These are phyloP conservation scores for Gymnopithys bicolor DNA, from an alignment of 2,797 vertebrate genomes.

Conservation along the genomic window DNA sequence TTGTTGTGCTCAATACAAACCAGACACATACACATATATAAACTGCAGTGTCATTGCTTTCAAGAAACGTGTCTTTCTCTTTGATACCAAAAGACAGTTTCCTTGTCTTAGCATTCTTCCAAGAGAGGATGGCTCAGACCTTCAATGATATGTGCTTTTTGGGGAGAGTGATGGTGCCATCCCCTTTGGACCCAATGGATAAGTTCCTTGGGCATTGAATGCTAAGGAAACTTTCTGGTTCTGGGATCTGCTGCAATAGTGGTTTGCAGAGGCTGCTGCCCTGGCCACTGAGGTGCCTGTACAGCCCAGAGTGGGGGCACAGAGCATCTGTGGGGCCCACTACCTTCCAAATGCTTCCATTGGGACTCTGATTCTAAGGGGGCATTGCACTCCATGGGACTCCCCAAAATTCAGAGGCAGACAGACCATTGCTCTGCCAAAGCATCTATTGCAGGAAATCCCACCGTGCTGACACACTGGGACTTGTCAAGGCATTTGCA, in stretches of 20 bases:
- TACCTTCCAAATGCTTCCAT: not conserved
- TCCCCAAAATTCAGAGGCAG: not conserved
- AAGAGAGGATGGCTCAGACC: not conserved
- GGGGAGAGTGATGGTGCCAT: not conserved
- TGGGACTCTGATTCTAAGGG: accelerated
- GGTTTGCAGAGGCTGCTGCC: not conserved
- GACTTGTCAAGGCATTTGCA: not conserved
- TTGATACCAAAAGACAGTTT: not conserved
- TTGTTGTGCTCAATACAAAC: not conserved
- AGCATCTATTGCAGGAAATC: not conserved
- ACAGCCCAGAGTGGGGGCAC: not conserved
- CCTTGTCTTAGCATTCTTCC: not conserved
- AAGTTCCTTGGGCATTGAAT: not conserved
- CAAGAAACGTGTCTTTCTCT: not conserved
- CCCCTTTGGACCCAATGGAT: not conserved
- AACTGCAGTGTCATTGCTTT: conserved; percentile 1
- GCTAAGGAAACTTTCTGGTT: not conserved
- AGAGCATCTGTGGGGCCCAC: not conserved
- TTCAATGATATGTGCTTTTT: not conserved
- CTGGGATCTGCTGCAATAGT: not conserved
- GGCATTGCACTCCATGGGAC: not conserved
- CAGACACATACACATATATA: conserved; percentile 28
- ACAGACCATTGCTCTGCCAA: accelerated
- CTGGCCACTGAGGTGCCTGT: not conserved
- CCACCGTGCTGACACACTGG: not conserved